Evolutionary conservation across 2,113 vertebrate species (phyloP).

Genomic region (Ophthalmotilapia sp.): DNA sequence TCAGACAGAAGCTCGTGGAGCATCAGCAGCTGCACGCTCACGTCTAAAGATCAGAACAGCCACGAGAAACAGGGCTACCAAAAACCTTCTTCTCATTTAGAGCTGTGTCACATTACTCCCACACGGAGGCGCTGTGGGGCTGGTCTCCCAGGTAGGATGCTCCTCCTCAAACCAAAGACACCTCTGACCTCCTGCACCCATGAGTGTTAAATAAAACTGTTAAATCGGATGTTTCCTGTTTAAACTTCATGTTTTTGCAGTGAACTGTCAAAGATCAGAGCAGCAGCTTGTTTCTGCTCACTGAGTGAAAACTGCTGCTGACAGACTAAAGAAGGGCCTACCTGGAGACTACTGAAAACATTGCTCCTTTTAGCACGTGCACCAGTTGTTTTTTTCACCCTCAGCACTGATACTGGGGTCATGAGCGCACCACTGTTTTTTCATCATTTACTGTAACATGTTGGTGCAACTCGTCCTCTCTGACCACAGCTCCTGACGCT

Average conservation of each 20-base stretch:
- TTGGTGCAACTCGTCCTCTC: too few species aligned
- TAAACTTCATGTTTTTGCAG: background rate
- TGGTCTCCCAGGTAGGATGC: background rate
- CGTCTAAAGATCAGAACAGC: background rate
- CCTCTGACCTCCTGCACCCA: background rate
- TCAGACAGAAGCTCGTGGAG: background rate
- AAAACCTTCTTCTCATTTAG: background rate
- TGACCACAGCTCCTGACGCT: too few species aligned
- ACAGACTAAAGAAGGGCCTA: background rate
- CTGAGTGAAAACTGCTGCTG: background rate
- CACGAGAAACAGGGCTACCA: background rate
- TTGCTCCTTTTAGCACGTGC: too few species aligned
- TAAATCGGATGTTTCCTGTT: background rate
- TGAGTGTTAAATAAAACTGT: background rate
- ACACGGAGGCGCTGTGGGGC: background rate
- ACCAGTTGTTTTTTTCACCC: too few species aligned
- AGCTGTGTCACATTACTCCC: background rate
- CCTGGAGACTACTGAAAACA: too few species aligned
- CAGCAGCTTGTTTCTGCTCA: background rate
- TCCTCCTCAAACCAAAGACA: background rate
- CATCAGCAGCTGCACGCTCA: background rate
- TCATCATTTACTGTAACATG: too few species aligned
- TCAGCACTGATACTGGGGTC: too few species aligned
- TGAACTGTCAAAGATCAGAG: background rate
- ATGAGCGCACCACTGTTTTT: accelerated